A percentile compares a stretch with the other conserved stretches of the same genome.
Evolutionary conservation across 1,140 invertebrate genomes (phyloP).

Genomic region (Neodiprion fabricii): DNA sequence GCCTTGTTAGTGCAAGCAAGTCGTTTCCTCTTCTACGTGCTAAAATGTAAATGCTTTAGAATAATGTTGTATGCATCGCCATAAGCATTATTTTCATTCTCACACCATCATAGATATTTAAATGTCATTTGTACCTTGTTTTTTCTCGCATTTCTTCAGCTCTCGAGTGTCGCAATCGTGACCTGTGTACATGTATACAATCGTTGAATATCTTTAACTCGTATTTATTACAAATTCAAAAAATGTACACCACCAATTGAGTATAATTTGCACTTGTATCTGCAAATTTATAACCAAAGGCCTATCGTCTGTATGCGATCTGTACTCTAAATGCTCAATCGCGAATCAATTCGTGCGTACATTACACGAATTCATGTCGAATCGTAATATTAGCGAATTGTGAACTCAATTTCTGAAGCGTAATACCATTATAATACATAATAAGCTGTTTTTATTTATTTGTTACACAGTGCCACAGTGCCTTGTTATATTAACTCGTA

Average conservation of each 20-base stretch:
- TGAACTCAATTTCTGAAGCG: too few species aligned
- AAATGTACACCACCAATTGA: too few species aligned
- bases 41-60: background rate
- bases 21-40: too few species aligned
- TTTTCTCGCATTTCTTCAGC: too few species aligned
- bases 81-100: background rate
- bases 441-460: background rate
- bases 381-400: too few species aligned
- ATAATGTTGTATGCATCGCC: background rate
- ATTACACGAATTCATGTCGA: background rate
- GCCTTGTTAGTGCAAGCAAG: too few species aligned
- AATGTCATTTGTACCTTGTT: slow-evolving; percentile 2
- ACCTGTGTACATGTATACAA: too few species aligned
- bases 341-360: background rate
- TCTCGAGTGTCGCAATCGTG: too few species aligned
- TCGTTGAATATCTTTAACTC: too few species aligned
- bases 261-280: too few species aligned
- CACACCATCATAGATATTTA: background rate
- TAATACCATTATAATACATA: background rate
- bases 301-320: background rate
- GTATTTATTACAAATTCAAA: too few species aligned
- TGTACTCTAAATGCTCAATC: background rate
- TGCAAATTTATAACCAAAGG: too few species aligned
- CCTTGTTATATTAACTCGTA: background rate
- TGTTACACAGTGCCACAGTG: background rate